phyloP scores from a whole-genome alignment of 2,113 vertebrate species.

The Pandion haliaetus region DNA sequence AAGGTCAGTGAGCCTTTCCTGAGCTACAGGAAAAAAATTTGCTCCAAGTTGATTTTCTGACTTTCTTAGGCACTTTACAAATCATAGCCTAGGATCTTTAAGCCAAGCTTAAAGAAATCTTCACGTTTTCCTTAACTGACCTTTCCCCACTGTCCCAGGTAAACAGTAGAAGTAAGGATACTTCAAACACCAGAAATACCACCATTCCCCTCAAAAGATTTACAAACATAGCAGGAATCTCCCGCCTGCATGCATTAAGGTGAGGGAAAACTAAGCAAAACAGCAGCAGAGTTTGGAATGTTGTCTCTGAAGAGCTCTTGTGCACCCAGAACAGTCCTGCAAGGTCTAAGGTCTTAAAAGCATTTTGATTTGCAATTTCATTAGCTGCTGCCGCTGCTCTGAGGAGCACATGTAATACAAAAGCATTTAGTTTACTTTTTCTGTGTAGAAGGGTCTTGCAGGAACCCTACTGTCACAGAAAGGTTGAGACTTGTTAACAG shows the following conservation, averaged over 20 bases:
- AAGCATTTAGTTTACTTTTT: not conserved
- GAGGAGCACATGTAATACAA: not conserved
- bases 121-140: not conserved
- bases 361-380: not conserved
- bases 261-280: not conserved
- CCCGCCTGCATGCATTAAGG: not conserved
- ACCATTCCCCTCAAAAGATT: not conserved
- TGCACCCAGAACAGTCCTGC: not conserved
- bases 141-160: not conserved
- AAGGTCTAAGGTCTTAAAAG: not conserved
- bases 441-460: not conserved
- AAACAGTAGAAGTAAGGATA: not conserved
- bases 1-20: not conserved
- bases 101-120: not conserved
- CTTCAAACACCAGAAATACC: not conserved
- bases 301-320: not conserved
- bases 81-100: not conserved
- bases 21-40: not conserved
- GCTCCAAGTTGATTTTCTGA: not conserved
- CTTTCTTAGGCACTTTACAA: not conserved
- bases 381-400: not conserved
- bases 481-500: not conserved
- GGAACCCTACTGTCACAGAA: not conserved
- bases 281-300: not conserved
- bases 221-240: not conserved